Base-by-base conservation (phyloP, 2,113 vertebrate genomes). In the Acrocephalus arundinaceus region DNA sequence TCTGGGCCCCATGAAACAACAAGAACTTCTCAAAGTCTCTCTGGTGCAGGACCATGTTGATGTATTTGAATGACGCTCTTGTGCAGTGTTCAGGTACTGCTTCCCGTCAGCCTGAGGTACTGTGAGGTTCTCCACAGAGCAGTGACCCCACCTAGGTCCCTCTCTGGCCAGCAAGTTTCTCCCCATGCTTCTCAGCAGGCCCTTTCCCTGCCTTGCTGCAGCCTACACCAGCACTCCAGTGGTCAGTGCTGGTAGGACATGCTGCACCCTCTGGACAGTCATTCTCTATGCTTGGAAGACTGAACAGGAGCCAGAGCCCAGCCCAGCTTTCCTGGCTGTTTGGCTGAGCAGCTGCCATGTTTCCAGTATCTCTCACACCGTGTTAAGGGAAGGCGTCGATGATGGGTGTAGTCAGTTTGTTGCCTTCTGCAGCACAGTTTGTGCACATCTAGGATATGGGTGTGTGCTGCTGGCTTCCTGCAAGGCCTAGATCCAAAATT, bases 391-490 rank as follows among this genome's bases (percentile, higher is more conserved):
- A 92, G 31, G 76, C 6, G 0, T 6, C 0, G 1, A 52, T 68
- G 52, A 68, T 4, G 57, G 93, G 90, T 2, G 87, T 89, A 90
- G 70, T 84, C 61, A 62, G 45, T 86, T 81, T 75, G 58, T 24
- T 59, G 90, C 66, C 59, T 84, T 57, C n/a, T 80, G 30, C 39
- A 92, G 90, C 61, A 80, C 93, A 89, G 57, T 67, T 57, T 49
- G 70, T 94, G 88, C 93, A 92, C 79, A 78, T 86, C 77, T 92
- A 87, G 96, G 93, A 95, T 95, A 94, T 90, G 93, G 96, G 94
- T 82, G 94, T 96, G 92, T 90, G 79, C 80, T 79, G 73, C 80
- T 65, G 73, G 85, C 85, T 95, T 95, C 94, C 94, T 95, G 80
- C 23, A 52, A 93, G 85, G 92, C 61, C 92, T 81, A 65, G 12